A percentile compares a stretch with the other conserved stretches of the same genome.
Conservation (phyloP, 2,113 vertebrate species). For the Ailurus styani region DNA sequence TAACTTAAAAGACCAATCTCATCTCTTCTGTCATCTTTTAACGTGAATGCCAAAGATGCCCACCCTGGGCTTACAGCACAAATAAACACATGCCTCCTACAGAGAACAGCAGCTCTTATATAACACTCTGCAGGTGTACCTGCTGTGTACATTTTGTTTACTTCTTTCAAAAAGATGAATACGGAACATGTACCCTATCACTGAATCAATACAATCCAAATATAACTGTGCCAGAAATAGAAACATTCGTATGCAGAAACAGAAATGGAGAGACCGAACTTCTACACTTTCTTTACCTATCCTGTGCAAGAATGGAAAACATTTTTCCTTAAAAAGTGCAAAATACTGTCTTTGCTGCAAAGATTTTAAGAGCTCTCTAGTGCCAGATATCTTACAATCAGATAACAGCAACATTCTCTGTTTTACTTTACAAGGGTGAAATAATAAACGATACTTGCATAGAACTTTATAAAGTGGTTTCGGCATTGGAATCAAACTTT, state of each 20-base stretch:
- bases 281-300: neutral
- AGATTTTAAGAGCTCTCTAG: neutral
- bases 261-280: neutral
- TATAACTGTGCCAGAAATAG: neutral
- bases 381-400: neutral
- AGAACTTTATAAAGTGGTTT: neutral
- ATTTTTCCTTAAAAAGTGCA: conserved; percentile 23
- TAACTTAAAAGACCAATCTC: neutral
- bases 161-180: conserved; percentile 6
- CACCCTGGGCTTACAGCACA: neutral
- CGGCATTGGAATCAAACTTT: neutral
- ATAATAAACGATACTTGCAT: neutral
- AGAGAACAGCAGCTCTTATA: neutral
- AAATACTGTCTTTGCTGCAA: conserved; percentile 8
- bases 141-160: neutral
- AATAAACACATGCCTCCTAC: neutral
- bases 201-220: neutral
- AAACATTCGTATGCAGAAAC: neutral
- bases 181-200: neutral
- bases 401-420: neutral
- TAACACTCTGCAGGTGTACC: neutral
- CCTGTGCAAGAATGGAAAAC: neutral
- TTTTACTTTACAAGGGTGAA: neutral
- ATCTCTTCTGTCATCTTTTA: neutral
- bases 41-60: neutral